Base-by-base conservation (phyloP, 2,888 invertebrate genomes). In the Coelopa pilipes region DNA sequence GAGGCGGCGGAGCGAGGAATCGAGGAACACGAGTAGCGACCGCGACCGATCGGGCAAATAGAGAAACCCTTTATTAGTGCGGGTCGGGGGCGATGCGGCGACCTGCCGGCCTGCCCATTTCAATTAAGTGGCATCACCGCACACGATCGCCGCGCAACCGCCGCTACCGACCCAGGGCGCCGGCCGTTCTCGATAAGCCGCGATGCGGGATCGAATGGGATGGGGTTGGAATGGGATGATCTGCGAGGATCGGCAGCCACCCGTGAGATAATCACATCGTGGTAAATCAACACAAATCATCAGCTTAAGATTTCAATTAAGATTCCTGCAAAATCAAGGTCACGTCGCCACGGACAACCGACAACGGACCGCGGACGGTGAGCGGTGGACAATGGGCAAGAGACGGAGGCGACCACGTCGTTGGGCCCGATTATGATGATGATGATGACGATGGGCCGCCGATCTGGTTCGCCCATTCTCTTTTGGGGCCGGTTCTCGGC, bases 291-390 rank as follows among this genome's bases (percentile, higher is more conserved):
- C n/a, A 74, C 59, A 69, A 55, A 65, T 72, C 55, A 72, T 47
- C 69, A 74, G 75, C 75, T 74, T 69, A 74, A 55, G 75, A 75
- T 67, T 72, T 80, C 69, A 78, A 78, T 81, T 75, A 78, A 79
- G 76, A 76, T 46, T 55, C 50, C 65, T 21, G 78, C 65, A 34
- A 77, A 79, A 81, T 82, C 75, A 78, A 77, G 76, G 75, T 74
- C 74, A 76, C 13, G 70, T 73, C n/a, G 15, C 19, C 17, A 21
- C 49, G 49, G 21, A 47, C 49, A 49, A 49, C 21, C 24, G n/a
- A 34, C 50, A 49, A 46, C 66, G 49, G 49, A 66, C 49, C 50
- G 66, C 49, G 15, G 49, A n/a, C 17, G 45, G n/a, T 13, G 13
- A 19, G 60, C 15, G 17, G 19, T 60, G 60, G 13, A 15, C 34